phyloP scores from a whole-genome alignment of 1,140 invertebrate genomes.

The Pseudoatta argentina region DNA sequence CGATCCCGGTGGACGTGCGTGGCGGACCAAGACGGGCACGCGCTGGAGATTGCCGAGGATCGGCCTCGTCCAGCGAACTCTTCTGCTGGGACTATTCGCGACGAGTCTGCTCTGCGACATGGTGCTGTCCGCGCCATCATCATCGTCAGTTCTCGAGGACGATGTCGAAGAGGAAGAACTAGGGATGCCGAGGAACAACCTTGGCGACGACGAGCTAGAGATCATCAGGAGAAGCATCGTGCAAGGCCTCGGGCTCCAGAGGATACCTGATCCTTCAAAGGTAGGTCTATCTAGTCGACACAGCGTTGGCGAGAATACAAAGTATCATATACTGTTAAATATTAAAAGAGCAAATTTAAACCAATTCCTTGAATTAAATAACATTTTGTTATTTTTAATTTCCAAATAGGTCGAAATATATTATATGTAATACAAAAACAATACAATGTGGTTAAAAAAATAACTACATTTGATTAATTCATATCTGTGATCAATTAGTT shows the following conservation, averaged over 20 bases:
- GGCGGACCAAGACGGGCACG: not conserved
- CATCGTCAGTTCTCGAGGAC: constrained; percentile 44
- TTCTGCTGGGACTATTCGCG: constrained; percentile 53
- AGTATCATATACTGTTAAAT: not conserved
- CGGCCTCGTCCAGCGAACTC: not conserved
- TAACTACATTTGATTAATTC: too few species aligned
- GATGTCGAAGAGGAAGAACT: constrained; percentile 46
- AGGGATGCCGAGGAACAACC: constrained; percentile 37
- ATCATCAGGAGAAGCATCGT: constrained; percentile 84
- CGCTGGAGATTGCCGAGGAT: constrained; percentile 9
- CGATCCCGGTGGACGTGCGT: not conserved
- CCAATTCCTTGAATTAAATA: too few species aligned
- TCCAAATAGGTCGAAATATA: too few species aligned
- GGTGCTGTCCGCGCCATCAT: constrained; percentile 30
- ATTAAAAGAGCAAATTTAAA: too few species aligned
- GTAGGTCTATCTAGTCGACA: constrained; percentile 66
- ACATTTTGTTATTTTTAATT: too few species aligned
- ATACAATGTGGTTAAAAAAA: too few species aligned
- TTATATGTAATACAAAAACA: too few species aligned
- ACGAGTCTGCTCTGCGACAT: constrained; percentile 51
- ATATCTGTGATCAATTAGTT: too few species aligned
- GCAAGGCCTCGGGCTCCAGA: constrained; percentile 83
- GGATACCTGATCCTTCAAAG: constrained; percentile 85
- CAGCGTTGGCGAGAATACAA: not conserved
- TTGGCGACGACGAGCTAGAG: constrained; percentile 78